Conservation (phyloP, 2,113 vertebrate species). For the Pomatostomus ruficeps region DNA sequence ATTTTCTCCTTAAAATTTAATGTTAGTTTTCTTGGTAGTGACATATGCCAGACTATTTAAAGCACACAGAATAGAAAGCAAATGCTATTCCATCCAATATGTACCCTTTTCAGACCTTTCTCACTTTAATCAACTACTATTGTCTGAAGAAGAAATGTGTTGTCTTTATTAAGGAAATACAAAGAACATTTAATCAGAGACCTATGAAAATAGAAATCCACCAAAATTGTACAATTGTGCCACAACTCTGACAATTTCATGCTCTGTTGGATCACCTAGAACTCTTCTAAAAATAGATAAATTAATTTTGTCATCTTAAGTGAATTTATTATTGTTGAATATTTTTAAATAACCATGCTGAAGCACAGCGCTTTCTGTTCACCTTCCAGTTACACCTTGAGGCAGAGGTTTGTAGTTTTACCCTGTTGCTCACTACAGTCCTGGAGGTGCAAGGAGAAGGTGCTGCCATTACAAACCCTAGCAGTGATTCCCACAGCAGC, state of each 20-base stretch:
- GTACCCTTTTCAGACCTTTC: constrained; percentile 69
- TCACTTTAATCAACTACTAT: constrained; percentile 69
- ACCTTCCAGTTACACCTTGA: neutral
- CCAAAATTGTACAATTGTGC: constrained; percentile 51
- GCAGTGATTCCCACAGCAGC: neutral
- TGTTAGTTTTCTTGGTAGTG: neutral
- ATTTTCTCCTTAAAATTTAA: neutral
- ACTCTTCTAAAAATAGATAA: constrained; percentile 49
- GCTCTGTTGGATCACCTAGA: constrained; percentile 53
- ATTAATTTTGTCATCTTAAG: neutral
- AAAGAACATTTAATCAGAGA: neutral
- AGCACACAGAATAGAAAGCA: neutral
- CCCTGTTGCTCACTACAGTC: neutral
- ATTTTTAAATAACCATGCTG: neutral
- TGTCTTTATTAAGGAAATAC: neutral
- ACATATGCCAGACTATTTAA: neutral
- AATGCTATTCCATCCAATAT: constrained; percentile 59
- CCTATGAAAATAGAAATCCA: neutral
- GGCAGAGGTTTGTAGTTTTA: neutral
- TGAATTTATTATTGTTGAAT: neutral
- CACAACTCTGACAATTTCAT: constrained; percentile 66
- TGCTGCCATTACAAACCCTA: neutral
- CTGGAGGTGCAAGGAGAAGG: neutral
- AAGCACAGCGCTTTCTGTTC: neutral
- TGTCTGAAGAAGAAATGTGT: constrained; percentile 19